Percentiles rank a stretch among this genome's conserved stretches.
These are phyloP conservation scores for Xanthorhoe spadicearia DNA, from an alignment of 2,888 invertebrate genomes.

Conservation along the genomic window DNA sequence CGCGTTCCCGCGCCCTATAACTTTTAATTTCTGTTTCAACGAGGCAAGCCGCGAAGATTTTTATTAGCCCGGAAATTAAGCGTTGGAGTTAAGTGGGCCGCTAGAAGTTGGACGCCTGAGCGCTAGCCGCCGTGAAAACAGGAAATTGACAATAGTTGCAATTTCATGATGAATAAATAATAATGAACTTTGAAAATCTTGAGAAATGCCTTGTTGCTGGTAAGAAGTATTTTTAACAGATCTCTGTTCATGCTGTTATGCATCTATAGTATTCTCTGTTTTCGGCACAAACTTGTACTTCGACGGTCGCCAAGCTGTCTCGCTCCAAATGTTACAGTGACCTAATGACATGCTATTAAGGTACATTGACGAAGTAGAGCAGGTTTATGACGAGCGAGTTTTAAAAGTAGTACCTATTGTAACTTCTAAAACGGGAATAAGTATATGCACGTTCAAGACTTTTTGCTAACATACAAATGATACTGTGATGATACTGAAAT, in stretches of 20 bases:
- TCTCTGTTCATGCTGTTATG: too few species aligned
- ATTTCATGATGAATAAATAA: conserved; percentile 19
- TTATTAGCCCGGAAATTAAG: conserved; percentile 47
- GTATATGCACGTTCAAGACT: too few species aligned
- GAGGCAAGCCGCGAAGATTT: conserved; percentile 41
- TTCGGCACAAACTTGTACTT: too few species aligned
- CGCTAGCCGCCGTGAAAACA: conserved; percentile 20
- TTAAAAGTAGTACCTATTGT: too few species aligned
- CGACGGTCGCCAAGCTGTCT: not conserved
- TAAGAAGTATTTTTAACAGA: too few species aligned
- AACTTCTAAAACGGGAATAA: too few species aligned
- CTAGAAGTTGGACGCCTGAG: conserved; percentile 30
- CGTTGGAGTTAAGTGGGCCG: conserved; percentile 40
- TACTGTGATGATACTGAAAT: too few species aligned
- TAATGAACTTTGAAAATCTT: not conserved
- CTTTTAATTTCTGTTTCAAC: conserved; percentile 45
- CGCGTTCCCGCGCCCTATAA: conserved; percentile 33
- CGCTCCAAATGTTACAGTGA: not conserved
- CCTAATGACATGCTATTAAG: conserved; percentile 13
- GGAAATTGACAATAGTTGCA: conserved; percentile 34
- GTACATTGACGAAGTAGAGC: not conserved
- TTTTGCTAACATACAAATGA: too few species aligned
- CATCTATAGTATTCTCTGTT: too few species aligned
- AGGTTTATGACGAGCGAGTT: too few species aligned
- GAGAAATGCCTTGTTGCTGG: not conserved